A percentile compares a stretch with the other conserved stretches of the same genome.
These are phyloP conservation scores for Congeria kusceri DNA, from an alignment of 2,888 invertebrate species.

Conservation along the genomic window DNA sequence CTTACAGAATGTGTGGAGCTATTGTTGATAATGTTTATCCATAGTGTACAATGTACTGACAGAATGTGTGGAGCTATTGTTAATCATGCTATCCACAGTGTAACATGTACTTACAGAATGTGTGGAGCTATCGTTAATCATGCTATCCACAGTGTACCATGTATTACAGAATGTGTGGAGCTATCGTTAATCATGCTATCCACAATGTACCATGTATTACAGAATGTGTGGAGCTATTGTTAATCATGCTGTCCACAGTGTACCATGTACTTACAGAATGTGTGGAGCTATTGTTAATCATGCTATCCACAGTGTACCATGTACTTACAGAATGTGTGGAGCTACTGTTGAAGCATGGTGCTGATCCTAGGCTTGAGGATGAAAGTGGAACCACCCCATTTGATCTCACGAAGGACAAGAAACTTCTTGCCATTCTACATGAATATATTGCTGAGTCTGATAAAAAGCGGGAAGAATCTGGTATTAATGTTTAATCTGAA, in stretches of 20 bases:
- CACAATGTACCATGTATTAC: slow-evolving; percentile 5
- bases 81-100: too few species aligned
- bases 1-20: too few species aligned
- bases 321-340: slow-evolving; percentile 64
- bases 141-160: neutral
- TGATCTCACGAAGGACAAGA: slow-evolving; percentile 67
- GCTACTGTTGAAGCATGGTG: slow-evolving; percentile 63
- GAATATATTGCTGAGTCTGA: slow-evolving; percentile 62
- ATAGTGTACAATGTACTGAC: too few species aligned
- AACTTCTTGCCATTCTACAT: slow-evolving; percentile 58
- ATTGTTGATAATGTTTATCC: too few species aligned
- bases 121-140: too few species aligned
- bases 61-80: too few species aligned
- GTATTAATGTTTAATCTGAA: slow-evolving; percentile 29
- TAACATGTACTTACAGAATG: too few species aligned
- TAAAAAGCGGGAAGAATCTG: slow-evolving; percentile 58
- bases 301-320: too few species aligned
- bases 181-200: too few species aligned
- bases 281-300: too few species aligned
- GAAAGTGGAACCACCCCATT: slow-evolving; percentile 68
- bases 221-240: slow-evolving; percentile 68
- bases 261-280: too few species aligned
- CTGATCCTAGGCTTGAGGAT: slow-evolving; percentile 64
- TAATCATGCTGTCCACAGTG: slow-evolving; percentile 19
- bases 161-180: too few species aligned